Base-by-base conservation (phyloP, 2,888 invertebrate genomes). In the Apamea monoglypha region DNA sequence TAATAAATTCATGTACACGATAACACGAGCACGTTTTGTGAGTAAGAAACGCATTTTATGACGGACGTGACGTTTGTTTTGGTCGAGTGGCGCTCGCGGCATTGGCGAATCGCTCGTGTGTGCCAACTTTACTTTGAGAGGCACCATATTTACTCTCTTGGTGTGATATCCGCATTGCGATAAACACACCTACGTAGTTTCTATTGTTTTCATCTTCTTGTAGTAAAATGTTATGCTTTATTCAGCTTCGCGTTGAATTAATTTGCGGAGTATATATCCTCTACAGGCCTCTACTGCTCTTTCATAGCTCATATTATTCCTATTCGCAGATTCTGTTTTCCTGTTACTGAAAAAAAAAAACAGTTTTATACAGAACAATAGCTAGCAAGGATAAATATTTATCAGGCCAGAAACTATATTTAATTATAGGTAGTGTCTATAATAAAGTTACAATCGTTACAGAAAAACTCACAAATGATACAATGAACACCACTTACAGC, bases 1-100 rank as follows among this genome's bases (percentile, higher is more conserved):
- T 95, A 95, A 96, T 96, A 95, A 94, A 96, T 96, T 96, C 96
- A 95, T 95, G 92, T 94, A 92, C 94, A 93, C 83, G 78, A 81
- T 81, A 81, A 81, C 80, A 77, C 94, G 93, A 83, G 88, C 90
- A 87, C 91, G 90, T 91, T 91, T 88, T 91, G 89, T 91, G 91
- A 90, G 91, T 92, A 91, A 88, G 88, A 91, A 92, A 89, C 88
- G 86, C 87, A 81, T 88, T 90, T 92, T 91, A 92, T 90, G 88
- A 89, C 76, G 82, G 79, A 73, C 70, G 78, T 86, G 89, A 87
- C 88, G 84, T 86, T 82, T 84, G 84, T 84, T 90, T 85, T 86
- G 85, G 82, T 74, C 81, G 79, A 78, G 59, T 88, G 78, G 80
- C 81, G 74, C 77, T 88, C 71, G 84, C 85, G 76, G 84, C 78